Evolutionary conservation across 2,113 vertebrate genomes (phyloP).

Genomic region (Oceanites oceanicus): DNA sequence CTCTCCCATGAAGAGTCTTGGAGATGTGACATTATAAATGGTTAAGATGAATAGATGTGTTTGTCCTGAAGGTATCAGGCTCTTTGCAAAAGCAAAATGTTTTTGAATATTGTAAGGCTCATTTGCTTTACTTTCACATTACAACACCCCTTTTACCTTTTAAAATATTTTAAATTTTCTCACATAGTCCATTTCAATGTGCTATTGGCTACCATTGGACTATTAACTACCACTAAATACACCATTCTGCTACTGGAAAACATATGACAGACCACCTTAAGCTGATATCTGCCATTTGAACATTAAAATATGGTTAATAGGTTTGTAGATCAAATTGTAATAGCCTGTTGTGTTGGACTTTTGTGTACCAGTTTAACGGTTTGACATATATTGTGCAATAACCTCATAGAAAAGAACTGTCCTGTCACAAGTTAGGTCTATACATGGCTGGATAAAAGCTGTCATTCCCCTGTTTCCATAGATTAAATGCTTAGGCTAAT

Average conservation of each 20-base stretch:
- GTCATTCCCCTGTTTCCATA: background rate
- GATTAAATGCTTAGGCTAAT: background rate
- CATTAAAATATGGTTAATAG: background rate
- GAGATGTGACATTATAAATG: background rate
- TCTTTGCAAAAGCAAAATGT: background rate
- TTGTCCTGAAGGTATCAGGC: background rate
- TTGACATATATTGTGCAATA: background rate
- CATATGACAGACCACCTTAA: background rate
- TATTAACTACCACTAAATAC: background rate
- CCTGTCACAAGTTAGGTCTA: background rate
- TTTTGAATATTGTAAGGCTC: background rate
- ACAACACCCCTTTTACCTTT: background rate
- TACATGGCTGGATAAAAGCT: background rate
- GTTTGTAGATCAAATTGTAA: background rate
- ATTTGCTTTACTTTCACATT: background rate
- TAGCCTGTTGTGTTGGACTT: background rate
- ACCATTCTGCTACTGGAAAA: background rate
- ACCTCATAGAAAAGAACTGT: background rate
- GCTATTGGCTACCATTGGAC: background rate
- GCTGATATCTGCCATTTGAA: background rate
- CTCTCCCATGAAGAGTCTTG: background rate
- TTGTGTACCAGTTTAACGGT: background rate
- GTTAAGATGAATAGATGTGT: background rate
- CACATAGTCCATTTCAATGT: background rate
- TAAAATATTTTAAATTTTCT: background rate